Base-by-base conservation (phyloP, 2,797 vertebrate genomes). In the Liparis tanakae region DNA sequence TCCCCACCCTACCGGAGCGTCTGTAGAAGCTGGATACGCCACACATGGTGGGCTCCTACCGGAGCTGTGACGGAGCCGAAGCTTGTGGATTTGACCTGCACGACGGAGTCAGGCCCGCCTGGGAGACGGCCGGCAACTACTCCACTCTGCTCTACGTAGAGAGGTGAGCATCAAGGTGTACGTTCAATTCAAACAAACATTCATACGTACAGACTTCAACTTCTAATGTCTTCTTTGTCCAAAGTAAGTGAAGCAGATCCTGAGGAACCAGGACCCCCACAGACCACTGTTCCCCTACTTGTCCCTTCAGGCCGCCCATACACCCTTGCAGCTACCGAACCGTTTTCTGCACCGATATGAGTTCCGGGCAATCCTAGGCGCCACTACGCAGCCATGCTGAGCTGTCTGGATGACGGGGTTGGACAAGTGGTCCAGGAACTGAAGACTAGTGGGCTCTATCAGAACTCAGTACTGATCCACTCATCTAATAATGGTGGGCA, bases 21-120 rank as follows among this genome's bases (percentile, higher is more conserved):
- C 94, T 99, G 68, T 88, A 67, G 94, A 95, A 74, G 95, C 91
- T 9, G 97, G 97, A 54, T 98, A 99, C 20, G 91, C 94, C 60
- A 98, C 97, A 99, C 83, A 98, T 98, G 96, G 97, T 99, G 73
- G 98, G 96, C 69, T 97, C 94, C n/a, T 98, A 97, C 85, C 96
- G 94, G 90, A 98, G 97, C 83, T 98, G 98, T 50, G 97, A 98
- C 50, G 95, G 96, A 5, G 95, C 96, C 0, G 95, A 97, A 30
- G 95, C 94, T 57, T 99, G 97, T 60, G 98, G 97, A 79, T 99
- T 97, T 8, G 96, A 99, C 89, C 90, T 99, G 57, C 97, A 98
- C 8, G 96, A 98, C 33, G 96, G 97, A 0, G 93, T 96, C 72
- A 93, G 89, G 0, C 96, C 96, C 0, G 97, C 97, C 70, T 98